Evolutionary conservation across 2,888 invertebrate genomes (phyloP).

Genomic region (Melangyna quadrimaculata): DNA sequence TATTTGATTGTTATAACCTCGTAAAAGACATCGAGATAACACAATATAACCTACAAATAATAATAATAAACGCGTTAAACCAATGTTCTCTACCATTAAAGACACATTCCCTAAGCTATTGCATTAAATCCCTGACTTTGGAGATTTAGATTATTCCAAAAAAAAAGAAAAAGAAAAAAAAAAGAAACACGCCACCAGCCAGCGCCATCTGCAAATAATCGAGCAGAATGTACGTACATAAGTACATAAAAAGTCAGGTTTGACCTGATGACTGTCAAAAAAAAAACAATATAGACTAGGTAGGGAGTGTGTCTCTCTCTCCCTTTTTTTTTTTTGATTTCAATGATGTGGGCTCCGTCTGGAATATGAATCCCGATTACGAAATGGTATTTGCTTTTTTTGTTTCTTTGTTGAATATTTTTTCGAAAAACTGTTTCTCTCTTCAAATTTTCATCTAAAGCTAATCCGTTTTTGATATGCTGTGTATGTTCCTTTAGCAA

Average conservation of each 20-base stretch:
- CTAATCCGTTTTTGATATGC: slow-evolving; percentile 68
- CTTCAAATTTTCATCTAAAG: slow-evolving; percentile 60
- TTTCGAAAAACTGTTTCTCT: slow-evolving; percentile 40
- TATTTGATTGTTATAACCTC: slow-evolving; percentile 67
- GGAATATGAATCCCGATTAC: slow-evolving; percentile 19
- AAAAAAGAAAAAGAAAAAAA: neutral
- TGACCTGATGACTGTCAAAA: slow-evolving; percentile 33
- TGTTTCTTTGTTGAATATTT: neutral
- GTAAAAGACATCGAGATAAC: slow-evolving; percentile 29
- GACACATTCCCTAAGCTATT: slow-evolving; percentile 51
- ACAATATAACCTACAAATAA: slow-evolving; percentile 64
- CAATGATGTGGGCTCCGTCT: slow-evolving; percentile 48
- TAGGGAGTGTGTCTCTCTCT: neutral
- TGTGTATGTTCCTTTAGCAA: slow-evolving; percentile 42
- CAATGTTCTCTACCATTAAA: slow-evolving; percentile 50
- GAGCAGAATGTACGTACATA: slow-evolving; percentile 2
- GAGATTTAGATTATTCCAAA: slow-evolving; percentile 11
- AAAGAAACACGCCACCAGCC: neutral
- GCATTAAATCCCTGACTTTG: slow-evolving; percentile 48
- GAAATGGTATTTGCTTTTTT: neutral
- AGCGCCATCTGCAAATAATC: slow-evolving; percentile 63
- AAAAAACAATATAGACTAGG: neutral
- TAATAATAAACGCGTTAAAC: slow-evolving; percentile 47
- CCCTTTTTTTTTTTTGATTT: slow-evolving; percentile 38
- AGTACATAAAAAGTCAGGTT: slow-evolving; percentile 20